Evolutionary conservation across 2,888 invertebrate genomes (phyloP), one percentile per base, ranked within the genome.

Genomic region (Odiellus spinosus): DNA sequence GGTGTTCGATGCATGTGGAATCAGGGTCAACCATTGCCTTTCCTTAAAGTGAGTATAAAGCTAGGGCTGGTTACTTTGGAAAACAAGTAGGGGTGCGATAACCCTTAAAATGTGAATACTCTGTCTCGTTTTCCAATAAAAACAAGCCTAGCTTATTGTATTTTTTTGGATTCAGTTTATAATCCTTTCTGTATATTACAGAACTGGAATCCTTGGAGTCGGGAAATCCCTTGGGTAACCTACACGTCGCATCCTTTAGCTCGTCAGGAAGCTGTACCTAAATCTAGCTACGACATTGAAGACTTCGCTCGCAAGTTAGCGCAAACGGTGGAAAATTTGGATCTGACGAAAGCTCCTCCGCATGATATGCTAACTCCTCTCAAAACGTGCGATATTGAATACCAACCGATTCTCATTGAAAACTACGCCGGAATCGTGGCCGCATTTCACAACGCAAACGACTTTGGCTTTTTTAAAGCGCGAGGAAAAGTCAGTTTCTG

Each of bases 401-500:
- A 78, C 59, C 75, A 75, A 10, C 73, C 79, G 3, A 81, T 87
- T 46, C 67, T 82, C 11, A 75, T 86, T 55, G 79, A 84, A 61
- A 82, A 80, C 63, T 87, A 86, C 61, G 72, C 82, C 12, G 82
- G 83, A 4, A 66, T 86, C 36, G 76, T 80, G 10, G 82, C 85
- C 3, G 65, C 85, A 39, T 73, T 87, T 5, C 82, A 83, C 62
- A 87, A 87, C 67, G 79, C 82, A 59, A 80, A 82, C 56, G 74
- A 77, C 54, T 71, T 87, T 63, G 87, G 87, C 2, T 87, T 83
- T 69, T 85, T 83, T 67, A 82, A 84, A 69, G 82, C 84, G 51
- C 72, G 86, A 56, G 84, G 85, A 55, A 82, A 82, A 64, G 77
- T 86, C 61, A 84, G 85, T 64, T 83, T 82, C 63, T 82, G 77